These are phyloP conservation scores for Erpobdella octoculata DNA, from an alignment of 2,888 invertebrate genomes.

Conservation along the genomic window DNA sequence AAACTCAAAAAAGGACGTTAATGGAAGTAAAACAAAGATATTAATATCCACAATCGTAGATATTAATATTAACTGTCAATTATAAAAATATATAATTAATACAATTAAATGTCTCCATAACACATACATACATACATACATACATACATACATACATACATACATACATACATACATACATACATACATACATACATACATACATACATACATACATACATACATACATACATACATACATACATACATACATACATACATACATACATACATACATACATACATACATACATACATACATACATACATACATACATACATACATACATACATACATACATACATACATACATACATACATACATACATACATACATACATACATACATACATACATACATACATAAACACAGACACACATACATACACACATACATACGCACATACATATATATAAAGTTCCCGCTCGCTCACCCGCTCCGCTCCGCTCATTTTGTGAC, in stretches of 20 bases:
- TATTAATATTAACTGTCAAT: no score
- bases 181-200: conserved; percentile 1
- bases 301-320: conserved; percentile 1
- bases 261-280: conserved; percentile 1
- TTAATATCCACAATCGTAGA: no score
- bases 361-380: conserved; percentile 28
- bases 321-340: conserved; percentile 1
- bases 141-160: conserved; percentile 1
- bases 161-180: conserved; percentile 1
- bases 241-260: conserved; percentile 1
- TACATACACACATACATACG: no score
- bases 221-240: conserved; percentile 1
- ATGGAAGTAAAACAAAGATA: no score
- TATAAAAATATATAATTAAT: no score
- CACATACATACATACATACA: conserved; percentile 1
- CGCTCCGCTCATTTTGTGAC: no score
- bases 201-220: conserved; percentile 1
- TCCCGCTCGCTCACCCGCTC: no score
- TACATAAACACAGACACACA: no score
- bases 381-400: conserved; percentile 17
- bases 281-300: conserved; percentile 1
- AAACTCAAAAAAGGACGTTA: no score
- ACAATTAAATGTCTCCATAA: no score
- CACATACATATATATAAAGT: no score
- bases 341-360: conserved; percentile 1